Evolutionary conservation across 2,797 vertebrate species (phyloP).

Genomic region (Benthosema pterotum): DNA sequence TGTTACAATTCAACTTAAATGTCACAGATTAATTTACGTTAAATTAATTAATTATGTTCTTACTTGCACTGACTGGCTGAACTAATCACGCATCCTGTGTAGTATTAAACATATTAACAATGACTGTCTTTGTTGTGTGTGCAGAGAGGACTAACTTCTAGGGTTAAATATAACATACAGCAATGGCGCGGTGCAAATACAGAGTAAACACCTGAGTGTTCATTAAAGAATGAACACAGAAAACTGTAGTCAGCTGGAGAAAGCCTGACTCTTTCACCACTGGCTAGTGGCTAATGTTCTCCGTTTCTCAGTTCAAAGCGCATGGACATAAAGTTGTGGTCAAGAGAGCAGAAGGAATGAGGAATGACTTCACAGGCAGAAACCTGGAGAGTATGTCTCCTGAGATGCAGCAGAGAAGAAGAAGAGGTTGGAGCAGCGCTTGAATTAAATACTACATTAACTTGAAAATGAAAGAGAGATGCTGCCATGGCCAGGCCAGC

Average conservation of each 20-base stretch:
- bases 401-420: conserved; percentile 38
- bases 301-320: conserved; percentile 11
- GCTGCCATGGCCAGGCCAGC: conserved; percentile 53
- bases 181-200: no score
- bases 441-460: conserved; percentile 72
- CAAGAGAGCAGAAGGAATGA: conserved; percentile 33
- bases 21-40: no score
- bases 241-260: conserved; percentile 12
- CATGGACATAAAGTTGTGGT: not conserved
- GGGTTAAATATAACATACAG: no score
- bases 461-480: conserved; percentile 45
- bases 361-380: conserved; percentile 8
- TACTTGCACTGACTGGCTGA: no score
- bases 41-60: no score
- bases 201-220: no score
- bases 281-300: not conserved
- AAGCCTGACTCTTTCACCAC: conserved; percentile 32
- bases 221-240: no score
- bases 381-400: conserved; percentile 33
- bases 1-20: no score
- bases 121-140: no score
- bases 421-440: conserved; percentile 7
- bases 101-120: no score
- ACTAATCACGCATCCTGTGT: no score
- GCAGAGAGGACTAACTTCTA: no score